phyloP scores from a whole-genome alignment of 2,888 invertebrate genomes.

The Frankliniella fusca region DNA sequence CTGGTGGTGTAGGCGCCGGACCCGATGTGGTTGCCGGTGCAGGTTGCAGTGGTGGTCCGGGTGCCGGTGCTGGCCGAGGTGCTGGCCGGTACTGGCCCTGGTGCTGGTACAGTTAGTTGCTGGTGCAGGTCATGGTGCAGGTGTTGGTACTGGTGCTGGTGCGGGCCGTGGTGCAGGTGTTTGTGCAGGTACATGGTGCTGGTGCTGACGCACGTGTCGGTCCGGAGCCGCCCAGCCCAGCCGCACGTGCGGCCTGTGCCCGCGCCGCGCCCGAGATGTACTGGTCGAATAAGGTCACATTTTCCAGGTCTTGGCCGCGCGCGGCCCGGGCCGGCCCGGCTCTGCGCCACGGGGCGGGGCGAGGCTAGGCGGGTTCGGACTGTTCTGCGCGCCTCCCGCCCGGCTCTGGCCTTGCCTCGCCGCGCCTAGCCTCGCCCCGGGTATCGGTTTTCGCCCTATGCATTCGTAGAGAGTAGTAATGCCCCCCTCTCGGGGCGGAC shows the following conservation, averaged over 20 bases:
- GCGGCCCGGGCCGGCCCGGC: background rate
- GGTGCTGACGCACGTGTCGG: background rate
- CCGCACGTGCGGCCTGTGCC: background rate
- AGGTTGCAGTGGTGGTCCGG: no score
- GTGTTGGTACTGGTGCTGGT: no score
- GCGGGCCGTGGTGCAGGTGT: no score
- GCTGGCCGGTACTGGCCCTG: no score
- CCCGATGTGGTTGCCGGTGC: no score
- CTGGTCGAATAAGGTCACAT: background rate
- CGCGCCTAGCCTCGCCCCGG: background rate
- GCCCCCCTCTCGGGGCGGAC: background rate
- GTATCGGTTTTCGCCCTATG: background rate
- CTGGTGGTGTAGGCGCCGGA: no score
- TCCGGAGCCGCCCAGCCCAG: background rate
- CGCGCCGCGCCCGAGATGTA: background rate
- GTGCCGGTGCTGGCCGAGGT: no score
- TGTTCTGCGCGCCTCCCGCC: no score
- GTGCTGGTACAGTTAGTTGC: no score
- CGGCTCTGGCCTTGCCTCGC: background rate
- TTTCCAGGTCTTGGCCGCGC: constrained; percentile 25
- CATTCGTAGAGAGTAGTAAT: background rate
- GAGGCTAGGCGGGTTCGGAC: no score
- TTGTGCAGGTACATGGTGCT: no score
- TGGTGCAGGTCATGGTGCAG: no score
- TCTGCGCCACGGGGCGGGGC: background rate